A percentile compares a stretch with the other conserved stretches of the same genome.
Evolutionary conservation across 2,888 invertebrate genomes (phyloP).

Genomic region (Pandemis cinnamomeana): DNA sequence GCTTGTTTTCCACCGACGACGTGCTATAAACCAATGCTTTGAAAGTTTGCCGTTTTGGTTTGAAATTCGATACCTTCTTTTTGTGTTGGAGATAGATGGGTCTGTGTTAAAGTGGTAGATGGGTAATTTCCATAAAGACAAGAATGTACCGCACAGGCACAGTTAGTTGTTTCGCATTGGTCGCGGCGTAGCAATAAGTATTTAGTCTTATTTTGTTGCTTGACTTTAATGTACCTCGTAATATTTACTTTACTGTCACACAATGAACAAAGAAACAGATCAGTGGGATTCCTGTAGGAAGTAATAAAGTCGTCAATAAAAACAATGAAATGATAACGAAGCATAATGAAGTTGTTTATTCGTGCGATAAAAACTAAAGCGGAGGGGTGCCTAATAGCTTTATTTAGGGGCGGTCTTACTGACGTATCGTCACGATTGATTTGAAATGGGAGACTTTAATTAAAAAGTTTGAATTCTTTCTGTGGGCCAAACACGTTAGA

Average conservation of each 20-base stretch:
- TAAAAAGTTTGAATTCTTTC: conserved; percentile 17
- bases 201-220: background rate
- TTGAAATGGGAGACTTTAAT: conserved; percentile 19
- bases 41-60: too few relatives aligned
- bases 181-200: background rate
- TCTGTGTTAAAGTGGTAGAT: too few relatives aligned
- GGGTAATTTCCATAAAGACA: too few relatives aligned
- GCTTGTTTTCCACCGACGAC: too few relatives aligned
- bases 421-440: conserved; percentile 32
- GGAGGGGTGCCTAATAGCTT: conserved; percentile 37
- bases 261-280: background rate
- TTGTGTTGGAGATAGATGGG: too few relatives aligned
- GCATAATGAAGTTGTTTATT: conserved; percentile 41
- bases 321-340: conserved; percentile 32
- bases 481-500: background rate
- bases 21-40: too few relatives aligned
- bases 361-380: conserved; percentile 40
- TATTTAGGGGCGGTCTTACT: conserved; percentile 33
- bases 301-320: conserved; percentile 35
- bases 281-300: background rate
- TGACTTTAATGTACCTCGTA: too few relatives aligned
- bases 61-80: too few relatives aligned
- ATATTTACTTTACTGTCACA: background rate
- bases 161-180: background rate
- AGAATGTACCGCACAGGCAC: too few relatives aligned